Base-by-base conservation (phyloP, 2,797 vertebrate genomes). In the Hydrocynus forskahlii region DNA sequence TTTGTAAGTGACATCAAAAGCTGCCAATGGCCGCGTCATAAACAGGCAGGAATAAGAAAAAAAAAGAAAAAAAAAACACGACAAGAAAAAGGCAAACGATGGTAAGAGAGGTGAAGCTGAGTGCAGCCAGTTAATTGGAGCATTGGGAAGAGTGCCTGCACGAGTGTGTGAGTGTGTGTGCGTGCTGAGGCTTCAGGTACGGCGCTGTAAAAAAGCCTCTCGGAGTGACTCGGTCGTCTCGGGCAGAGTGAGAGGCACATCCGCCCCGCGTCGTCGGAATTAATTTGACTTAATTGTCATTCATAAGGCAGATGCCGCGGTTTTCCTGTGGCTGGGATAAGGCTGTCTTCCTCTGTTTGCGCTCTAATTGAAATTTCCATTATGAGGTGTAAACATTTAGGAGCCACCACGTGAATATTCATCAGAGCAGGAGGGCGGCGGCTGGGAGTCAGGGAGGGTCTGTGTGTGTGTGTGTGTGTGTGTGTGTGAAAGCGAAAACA, bases 281-380 rank as follows among this genome's bases (percentile, higher is more conserved):
- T 94, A 91, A 92, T 95, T 95, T 92, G 86, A 91, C 89, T 94
- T 93, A 94, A 94, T 94, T 96, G 89, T 94, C 94, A 90, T 95
- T 92, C 90, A 92, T 90, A 89, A 91, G 89, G 90, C 89, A 90
- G 92, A 92, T 90, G 88, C 94, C 91, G 88, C 90, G 86, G 86
- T 94, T 93, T 93, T 91, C 86, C 84, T 84, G 88, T 81, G 92
- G 89, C 90, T 91, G 85, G 86, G 92, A 93, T 84, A 93, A 91
- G 92, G 88, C 89, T 89, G 89, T 91, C 94, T 95, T 95, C 91
- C 91, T 84, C 91, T 93, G 89, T 96, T 95, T 95, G 92, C 90
- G 87, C 94, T 93, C 93, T 93, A 95, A 96, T 95, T 96, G 85
- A 94, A 88, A 95, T 96, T 96, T 95, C 86, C 90, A 89, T 94